A percentile compares a stretch with the other conserved stretches of the same genome.
Conservation (phyloP, 2,113 vertebrate genomes). For the Platichthys stellatus region DNA sequence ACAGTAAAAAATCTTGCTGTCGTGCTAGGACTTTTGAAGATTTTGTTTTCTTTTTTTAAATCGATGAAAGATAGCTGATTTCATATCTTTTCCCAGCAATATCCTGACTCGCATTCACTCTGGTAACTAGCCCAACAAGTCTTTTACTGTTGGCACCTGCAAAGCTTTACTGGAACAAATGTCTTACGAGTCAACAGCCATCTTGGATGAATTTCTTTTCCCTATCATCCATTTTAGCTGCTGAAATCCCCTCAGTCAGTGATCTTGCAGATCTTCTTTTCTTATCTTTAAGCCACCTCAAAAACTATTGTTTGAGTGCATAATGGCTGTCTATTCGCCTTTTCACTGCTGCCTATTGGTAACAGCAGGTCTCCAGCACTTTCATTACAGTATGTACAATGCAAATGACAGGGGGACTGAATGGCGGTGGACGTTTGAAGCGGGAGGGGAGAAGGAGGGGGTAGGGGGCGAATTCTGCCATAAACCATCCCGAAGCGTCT, state of each 20-base stretch:
- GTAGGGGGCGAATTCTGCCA: background rate
- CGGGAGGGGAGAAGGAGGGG: background rate
- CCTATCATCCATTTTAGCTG: background rate
- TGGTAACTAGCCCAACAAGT: background rate
- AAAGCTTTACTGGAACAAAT: constrained; percentile 18
- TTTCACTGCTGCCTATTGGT: constrained; percentile 13
- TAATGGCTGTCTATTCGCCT: constrained; percentile 28
- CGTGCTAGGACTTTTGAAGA: too few species aligned
- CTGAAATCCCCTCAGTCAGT: constrained; percentile 14
- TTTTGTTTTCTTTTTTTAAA: too few species aligned
- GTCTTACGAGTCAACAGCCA: constrained; percentile 2
- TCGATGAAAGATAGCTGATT: too few species aligned
- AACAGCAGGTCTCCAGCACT: constrained; percentile 48
- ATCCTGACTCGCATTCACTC: background rate
- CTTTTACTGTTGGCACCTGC: background rate
- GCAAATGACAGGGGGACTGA: constrained; percentile 44
- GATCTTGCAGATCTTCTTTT: constrained; percentile 29
- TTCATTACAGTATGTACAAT: constrained; percentile 51
- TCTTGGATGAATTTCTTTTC: background rate
- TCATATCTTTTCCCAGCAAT: too few species aligned
- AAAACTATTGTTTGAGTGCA: constrained; percentile 31
- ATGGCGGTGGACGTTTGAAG: constrained; percentile 30
- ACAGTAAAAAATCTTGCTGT: too few species aligned
- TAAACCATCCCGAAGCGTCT: constrained; percentile 33
- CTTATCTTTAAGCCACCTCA: constrained; percentile 31